Base-by-base conservation (phyloP, 2,888 invertebrate species). In the Hirtodrosophila confusa region DNA sequence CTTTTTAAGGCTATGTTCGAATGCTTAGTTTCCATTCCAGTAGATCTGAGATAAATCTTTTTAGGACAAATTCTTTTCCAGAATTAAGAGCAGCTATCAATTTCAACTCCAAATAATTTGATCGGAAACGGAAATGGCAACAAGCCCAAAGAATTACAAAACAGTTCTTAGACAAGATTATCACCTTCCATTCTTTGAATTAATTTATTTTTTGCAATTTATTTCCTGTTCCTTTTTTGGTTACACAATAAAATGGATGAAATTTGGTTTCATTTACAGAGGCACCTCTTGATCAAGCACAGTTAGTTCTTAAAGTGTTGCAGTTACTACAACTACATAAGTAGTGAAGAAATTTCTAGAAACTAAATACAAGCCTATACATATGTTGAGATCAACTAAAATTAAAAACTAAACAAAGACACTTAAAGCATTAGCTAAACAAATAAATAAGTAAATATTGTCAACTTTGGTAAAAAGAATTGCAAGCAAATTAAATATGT, bases 221-320 rank as follows among this genome's bases (percentile, higher is more conserved):
- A 29, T 0, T 17, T 33, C 23, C 5, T 43, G 39, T 48, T 17
- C 17, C 2, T 1, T 9, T 1, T 35, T 11, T 17, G 9, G 4
- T 17, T 33, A 39, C 11, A 3, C 23, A 24, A 48, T 35, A 10
- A 11, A 24, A 39, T 49, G 24, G 11, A 40, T 48, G 23, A 11
- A 8, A 33, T 47, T 50, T 29, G 49, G 53, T 60, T 65, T 74
- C 27, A 47, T 27, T 43, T 66, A 7, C 6, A 27, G 12, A 40
- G 33, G 70, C 74, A 74, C 74, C 75, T 74, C 55, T 74, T 74
- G 75, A 75, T 50, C 40, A 55, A 70, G 74, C 74, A 74, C 74
- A 45, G 50, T 66, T 74, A 75, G 75, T 36, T 66, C 23, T 8
- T 8, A 74, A 51, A 58, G 58, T 62, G 70, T 74, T 75, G 73